A percentile compares a stretch with the other conserved stretches of the same genome.
phyloP scores from a whole-genome alignment of 2,888 invertebrate genomes.

The Halictus ligatus region DNA sequence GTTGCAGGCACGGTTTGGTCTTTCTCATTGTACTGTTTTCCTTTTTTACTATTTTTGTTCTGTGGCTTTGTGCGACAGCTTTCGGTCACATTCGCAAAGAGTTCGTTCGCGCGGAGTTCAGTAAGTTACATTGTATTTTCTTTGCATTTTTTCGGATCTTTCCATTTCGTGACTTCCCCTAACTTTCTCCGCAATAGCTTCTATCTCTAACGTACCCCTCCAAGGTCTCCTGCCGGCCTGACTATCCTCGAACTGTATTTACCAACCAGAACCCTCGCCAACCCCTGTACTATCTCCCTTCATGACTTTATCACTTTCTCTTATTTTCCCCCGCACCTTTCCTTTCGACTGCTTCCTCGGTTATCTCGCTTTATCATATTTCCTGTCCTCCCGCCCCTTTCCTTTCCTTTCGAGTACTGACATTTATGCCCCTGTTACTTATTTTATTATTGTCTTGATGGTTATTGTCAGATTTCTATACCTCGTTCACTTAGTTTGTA shows the following conservation, averaged over 20 bases:
- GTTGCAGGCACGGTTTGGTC: no score
- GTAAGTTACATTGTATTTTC: background rate
- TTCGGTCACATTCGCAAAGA: background rate
- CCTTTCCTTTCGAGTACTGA: background rate
- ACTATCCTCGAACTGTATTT: background rate
- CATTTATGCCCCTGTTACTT: background rate
- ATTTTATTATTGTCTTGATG: background rate
- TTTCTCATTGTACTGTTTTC: background rate
- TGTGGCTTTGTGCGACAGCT: background rate
- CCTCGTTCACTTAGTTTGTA: no score
- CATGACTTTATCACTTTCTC: conserved; percentile 2
- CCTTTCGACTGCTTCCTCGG: background rate
- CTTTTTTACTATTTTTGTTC: background rate
- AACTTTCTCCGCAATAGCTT: background rate
- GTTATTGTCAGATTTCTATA: background rate
- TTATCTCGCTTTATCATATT: background rate
- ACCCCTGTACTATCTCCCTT: background rate
- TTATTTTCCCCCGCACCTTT: background rate
- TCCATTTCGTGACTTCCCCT: background rate
- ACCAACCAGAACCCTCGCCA: conserved; percentile 1
- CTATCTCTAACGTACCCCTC: background rate
- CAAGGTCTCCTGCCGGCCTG: background rate
- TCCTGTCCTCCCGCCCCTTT: background rate
- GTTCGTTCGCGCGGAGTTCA: background rate
- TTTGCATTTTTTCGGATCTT: background rate